Conservation (phyloP, 2,113 vertebrate genomes). For the Anguilla japonica region DNA sequence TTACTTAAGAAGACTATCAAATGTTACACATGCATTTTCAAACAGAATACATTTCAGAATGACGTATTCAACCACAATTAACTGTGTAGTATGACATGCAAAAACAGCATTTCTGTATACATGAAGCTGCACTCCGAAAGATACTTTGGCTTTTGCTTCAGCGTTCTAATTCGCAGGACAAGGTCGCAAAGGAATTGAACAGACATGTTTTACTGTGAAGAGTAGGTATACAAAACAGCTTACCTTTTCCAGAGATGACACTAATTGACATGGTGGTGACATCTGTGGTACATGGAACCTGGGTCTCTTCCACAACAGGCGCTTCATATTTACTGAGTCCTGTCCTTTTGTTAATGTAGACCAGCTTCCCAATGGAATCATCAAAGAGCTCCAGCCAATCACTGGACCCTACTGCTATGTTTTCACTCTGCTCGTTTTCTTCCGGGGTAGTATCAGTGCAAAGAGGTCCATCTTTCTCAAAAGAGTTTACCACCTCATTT, state of each 20-base stretch:
- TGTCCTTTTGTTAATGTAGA: slow-evolving; percentile 85
- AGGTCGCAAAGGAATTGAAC: background rate
- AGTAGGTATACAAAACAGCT: slow-evolving; percentile 41
- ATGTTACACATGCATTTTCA: too few relatives aligned
- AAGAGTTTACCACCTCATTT: background rate
- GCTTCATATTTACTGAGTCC: slow-evolving; percentile 84
- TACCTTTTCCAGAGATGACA: slow-evolving; percentile 81
- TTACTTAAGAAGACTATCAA: slow-evolving; percentile 17
- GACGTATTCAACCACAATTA: too few relatives aligned
- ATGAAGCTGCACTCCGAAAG: too few relatives aligned
- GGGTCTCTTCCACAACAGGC: slow-evolving; percentile 64
- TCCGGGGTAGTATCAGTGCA: background rate
- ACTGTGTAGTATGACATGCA: too few relatives aligned
- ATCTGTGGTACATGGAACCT: slow-evolving; percentile 76
- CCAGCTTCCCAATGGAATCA: slow-evolving; percentile 69
- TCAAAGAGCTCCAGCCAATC: slow-evolving; percentile 86
- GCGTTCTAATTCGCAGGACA: background rate
- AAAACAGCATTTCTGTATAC: too few relatives aligned
- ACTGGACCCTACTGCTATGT: slow-evolving; percentile 15
- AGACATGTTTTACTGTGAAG: background rate
- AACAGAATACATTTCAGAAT: too few relatives aligned
- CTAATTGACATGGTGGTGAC: slow-evolving; percentile 85
- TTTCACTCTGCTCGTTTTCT: background rate
- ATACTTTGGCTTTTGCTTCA: too few relatives aligned
- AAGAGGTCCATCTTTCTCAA: background rate